phyloP scores from a whole-genome alignment of 1,140 invertebrate species.

The Charaxes varanes region DNA sequence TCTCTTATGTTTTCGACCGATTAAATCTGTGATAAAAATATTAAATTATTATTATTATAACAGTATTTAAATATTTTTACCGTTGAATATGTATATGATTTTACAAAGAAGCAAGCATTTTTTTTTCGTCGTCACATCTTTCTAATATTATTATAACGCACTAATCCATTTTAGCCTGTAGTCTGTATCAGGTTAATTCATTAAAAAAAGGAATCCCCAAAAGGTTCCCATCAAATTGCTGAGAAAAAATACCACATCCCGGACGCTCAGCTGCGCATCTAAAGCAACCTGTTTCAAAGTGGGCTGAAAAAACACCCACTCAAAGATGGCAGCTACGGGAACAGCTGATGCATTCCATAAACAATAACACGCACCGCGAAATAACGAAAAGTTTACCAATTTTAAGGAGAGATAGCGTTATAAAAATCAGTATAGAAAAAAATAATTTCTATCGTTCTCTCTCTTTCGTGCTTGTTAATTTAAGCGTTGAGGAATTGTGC shows the following conservation, averaged over 20 bases:
- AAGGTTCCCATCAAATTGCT: neutral
- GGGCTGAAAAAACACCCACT: slow-evolving; percentile 6
- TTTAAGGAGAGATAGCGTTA: neutral
- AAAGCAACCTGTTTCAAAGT: slow-evolving; percentile 6
- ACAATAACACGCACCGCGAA: neutral
- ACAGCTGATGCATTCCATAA: slow-evolving; percentile 12
- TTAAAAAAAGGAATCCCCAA: no score
- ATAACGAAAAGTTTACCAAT: neutral
- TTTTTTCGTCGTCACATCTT: no score
- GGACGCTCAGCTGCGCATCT: slow-evolving; percentile 11
- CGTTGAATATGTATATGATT: no score
- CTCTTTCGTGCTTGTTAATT: neutral
- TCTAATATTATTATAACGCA: no score
- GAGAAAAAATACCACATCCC: slow-evolving; percentile 7
- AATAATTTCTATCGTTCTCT: neutral
- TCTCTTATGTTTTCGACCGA: no score
- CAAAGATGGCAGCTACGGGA: neutral
- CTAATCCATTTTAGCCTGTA: no score
- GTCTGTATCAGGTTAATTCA: no score
- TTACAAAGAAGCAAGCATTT: no score
- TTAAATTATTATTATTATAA: no score
- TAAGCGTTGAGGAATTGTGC: neutral
- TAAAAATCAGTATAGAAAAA: neutral
- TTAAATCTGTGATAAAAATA: no score
- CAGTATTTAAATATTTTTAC: no score